Evolutionary conservation across 2,888 invertebrate genomes (phyloP).

Genomic region (Rhyacophila evoluta): DNA sequence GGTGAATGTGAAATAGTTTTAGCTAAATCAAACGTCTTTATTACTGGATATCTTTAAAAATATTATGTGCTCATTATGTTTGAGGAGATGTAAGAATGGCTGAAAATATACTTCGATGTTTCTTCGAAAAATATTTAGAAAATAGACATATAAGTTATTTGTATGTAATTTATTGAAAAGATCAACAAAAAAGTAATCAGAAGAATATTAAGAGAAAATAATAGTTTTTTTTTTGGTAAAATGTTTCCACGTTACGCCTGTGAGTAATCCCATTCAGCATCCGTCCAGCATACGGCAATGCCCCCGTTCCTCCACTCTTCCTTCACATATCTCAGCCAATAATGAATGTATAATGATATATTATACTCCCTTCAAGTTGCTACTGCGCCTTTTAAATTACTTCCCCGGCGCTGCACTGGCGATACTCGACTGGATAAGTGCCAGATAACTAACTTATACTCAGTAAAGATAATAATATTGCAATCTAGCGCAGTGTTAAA

Average conservation of each 20-base stretch:
- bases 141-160: too few species aligned
- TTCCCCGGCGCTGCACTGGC: conserved; percentile 7
- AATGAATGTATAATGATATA: conserved; percentile 55
- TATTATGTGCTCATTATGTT: too few species aligned
- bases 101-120: too few species aligned
- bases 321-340: conserved; percentile 50
- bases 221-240: background rate
- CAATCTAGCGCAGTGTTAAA: background rate
- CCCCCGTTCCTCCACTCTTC: conserved; percentile 43
- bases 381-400: conserved; percentile 53
- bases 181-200: too few species aligned
- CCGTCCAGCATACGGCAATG: conserved; percentile 17
- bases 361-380: conserved; percentile 51
- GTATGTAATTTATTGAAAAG: too few species aligned
- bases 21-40: too few species aligned
- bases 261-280: background rate
- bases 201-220: too few species aligned
- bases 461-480: background rate
- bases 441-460: background rate
- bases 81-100: too few species aligned
- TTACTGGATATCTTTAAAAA: too few species aligned
- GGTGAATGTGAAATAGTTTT: too few species aligned
- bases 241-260: background rate
- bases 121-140: too few species aligned
- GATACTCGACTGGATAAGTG: background rate